A percentile compares a stretch with the other conserved stretches of the same genome.
Conservation (phyloP, 1,140 invertebrate genomes). For the Neelides sp. region DNA sequence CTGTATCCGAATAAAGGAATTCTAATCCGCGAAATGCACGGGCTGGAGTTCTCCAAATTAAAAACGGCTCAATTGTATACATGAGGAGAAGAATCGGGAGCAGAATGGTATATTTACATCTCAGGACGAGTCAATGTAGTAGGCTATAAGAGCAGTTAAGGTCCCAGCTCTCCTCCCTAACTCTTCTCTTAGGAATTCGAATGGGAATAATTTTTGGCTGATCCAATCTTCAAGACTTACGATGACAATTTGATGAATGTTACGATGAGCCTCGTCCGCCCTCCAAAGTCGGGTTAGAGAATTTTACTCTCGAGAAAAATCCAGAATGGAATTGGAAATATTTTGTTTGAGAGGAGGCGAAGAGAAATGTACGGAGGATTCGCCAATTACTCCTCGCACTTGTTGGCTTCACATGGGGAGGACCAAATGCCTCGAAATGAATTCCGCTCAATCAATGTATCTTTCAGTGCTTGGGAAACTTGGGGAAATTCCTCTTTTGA, state of each 20-base stretch:
- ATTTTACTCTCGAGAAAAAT: constrained; percentile 14
- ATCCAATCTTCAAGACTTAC: constrained; percentile 12
- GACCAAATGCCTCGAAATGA: neutral
- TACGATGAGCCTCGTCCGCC: neutral
- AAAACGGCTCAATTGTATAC: neutral
- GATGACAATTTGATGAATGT: constrained; percentile 20
- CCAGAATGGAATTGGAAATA: neutral
- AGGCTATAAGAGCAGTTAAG: constrained; percentile 4
- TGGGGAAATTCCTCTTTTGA: neutral
- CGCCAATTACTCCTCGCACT: neutral
- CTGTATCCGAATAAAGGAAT: too few relatives aligned
- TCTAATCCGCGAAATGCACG: too few relatives aligned
- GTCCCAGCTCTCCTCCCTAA: too few relatives aligned
- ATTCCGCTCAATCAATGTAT: constrained; percentile 6
- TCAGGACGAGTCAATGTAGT: neutral
- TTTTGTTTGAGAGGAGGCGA: neutral
- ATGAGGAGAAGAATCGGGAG: constrained; percentile 4
- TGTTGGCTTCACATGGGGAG: neutral
- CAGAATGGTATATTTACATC: constrained; percentile 10
- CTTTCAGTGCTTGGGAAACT: neutral
- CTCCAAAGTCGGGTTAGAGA: constrained; percentile 8
- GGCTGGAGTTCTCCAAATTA: too few relatives aligned
- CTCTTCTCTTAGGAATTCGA: too few relatives aligned
- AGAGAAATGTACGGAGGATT: neutral
- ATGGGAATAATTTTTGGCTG: too few relatives aligned